phyloP scores from a whole-genome alignment of 2,888 invertebrate species.

The Cosmopolites sordidus region DNA sequence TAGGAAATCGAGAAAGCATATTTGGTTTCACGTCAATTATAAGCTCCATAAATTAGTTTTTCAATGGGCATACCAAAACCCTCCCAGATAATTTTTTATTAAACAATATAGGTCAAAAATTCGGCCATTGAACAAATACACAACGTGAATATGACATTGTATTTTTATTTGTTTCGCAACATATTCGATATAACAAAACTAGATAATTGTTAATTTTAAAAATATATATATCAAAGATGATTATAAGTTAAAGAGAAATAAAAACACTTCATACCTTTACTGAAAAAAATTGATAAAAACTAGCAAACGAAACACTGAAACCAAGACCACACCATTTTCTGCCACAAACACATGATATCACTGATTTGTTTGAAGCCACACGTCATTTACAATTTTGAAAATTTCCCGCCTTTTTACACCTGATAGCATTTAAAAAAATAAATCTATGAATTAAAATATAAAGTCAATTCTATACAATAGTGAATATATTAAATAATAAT shows the following conservation, averaged over 20 bases:
- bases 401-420: constrained; percentile 37
- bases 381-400: constrained; percentile 29
- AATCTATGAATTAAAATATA: too few relatives aligned
- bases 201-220: neutral
- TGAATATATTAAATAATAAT: too few relatives aligned
- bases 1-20: neutral
- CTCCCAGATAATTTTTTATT: constrained; percentile 10
- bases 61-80: too few relatives aligned
- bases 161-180: constrained; percentile 35
- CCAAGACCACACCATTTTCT: constrained; percentile 47
- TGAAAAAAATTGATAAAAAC: constrained; percentile 38
- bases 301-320: constrained; percentile 34
- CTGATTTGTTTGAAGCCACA: constrained; percentile 41
- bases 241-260: neutral
- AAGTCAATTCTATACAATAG: too few relatives aligned
- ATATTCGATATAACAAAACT: constrained; percentile 12
- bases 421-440: too few relatives aligned
- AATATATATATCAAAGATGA: constrained; percentile 9
- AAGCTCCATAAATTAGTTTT: neutral
- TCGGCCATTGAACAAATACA: constrained; percentile 49
- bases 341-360: constrained; percentile 50
- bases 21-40: neutral
- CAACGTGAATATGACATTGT: constrained; percentile 39
- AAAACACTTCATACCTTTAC: constrained; percentile 40
- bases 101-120: constrained; percentile 49